Percentiles rank a stretch among this genome's conserved stretches.
Conservation (phyloP, 2,888 invertebrate species). For the Agriopis aurantiaria region DNA sequence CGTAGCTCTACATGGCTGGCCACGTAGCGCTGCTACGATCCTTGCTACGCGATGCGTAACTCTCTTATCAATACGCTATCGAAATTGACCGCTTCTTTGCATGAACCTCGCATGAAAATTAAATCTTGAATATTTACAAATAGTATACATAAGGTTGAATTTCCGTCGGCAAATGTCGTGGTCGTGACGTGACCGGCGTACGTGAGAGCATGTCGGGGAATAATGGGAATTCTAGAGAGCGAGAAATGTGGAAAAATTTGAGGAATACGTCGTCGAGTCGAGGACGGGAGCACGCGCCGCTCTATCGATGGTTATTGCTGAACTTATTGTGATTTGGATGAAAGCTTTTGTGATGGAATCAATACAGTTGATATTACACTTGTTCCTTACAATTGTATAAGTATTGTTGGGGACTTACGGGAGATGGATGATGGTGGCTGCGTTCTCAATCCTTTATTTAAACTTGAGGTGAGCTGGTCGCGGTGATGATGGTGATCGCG, state of each 20-base stretch:
- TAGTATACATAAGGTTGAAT: slow-evolving; percentile 35
- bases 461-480: no score
- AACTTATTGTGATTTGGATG: not conserved
- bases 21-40: slow-evolving; percentile 25
- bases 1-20: slow-evolving; percentile 7
- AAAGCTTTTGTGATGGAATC: no score
- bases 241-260: slow-evolving; percentile 41
- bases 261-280: slow-evolving; percentile 26
- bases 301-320: not conserved
- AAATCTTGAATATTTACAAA: slow-evolving; percentile 25
- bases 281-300: not conserved
- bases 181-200: slow-evolving; percentile 36
- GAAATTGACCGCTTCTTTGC: slow-evolving; percentile 45
- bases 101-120: slow-evolving; percentile 53
- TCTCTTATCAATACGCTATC: slow-evolving; percentile 47
- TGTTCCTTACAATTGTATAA: no score
- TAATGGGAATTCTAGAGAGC: slow-evolving; percentile 42
- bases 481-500: no score
- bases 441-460: no score
- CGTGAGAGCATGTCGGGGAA: slow-evolving; percentile 30
- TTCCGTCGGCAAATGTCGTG: slow-evolving; percentile 17
- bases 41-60: not conserved
- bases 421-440: no score
- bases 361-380: no score
- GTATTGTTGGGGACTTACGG: no score